These are phyloP conservation scores for Axinella damicornis DNA, from an alignment of 37 sponge, comb jelly and placozoan species.

Conservation along the genomic window DNA sequence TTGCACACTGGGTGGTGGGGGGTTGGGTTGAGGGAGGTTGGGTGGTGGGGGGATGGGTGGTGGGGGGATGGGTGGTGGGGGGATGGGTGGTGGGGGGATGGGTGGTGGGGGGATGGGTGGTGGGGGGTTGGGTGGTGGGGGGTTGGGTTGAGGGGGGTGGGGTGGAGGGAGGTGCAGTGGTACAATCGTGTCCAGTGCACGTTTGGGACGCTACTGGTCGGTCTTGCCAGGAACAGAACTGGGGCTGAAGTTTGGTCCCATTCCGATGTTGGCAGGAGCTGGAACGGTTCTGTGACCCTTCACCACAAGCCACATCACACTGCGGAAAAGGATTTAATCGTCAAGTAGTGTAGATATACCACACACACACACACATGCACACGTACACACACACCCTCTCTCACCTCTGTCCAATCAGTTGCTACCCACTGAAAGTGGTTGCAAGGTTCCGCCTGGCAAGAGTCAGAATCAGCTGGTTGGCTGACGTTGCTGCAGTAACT, in stretches of 20 bases:
- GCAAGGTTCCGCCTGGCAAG: conserved; percentile 39
- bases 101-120: too few species aligned
- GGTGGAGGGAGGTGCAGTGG: neutral
- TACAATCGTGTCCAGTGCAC: neutral
- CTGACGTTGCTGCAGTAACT: neutral
- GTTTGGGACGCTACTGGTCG: neutral
- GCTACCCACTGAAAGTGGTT: conserved; percentile 33
- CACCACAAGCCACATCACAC: conserved; percentile 12
- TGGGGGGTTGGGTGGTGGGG: neutral
- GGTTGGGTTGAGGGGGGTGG: neutral
- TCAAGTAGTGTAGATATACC: too few species aligned
- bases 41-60: neutral
- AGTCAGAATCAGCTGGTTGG: neutral
- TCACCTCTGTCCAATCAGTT: conserved; percentile 52
- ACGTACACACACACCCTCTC: neutral
- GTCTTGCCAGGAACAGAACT: conserved; percentile 22
- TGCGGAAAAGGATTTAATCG: neutral
- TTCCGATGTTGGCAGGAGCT: conserved; percentile 35
- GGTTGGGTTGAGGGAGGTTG: neutral
- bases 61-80: neutral
- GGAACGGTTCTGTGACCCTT: conserved; percentile 46
- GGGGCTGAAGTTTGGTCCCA: conserved; percentile 16
- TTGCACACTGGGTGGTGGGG: neutral
- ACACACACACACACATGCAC: neutral
- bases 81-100: too few species aligned